phyloP scores from a whole-genome alignment of 2,113 vertebrate species.

The Meriones unguiculatus region DNA sequence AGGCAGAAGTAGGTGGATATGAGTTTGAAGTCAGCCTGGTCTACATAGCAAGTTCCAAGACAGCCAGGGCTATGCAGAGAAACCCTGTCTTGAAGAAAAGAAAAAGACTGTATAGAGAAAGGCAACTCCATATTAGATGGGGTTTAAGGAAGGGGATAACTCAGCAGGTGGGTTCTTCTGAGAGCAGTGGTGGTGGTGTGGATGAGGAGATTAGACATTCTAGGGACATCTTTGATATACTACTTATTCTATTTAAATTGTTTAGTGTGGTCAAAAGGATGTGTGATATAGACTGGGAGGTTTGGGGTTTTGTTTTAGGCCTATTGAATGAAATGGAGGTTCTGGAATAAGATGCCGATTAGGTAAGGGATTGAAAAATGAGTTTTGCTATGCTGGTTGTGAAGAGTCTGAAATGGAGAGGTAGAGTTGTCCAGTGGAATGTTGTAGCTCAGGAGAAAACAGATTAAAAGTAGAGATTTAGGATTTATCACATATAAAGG shows the following conservation, averaged over 20 bases:
- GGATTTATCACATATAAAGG: neutral
- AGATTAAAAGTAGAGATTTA: constrained; percentile 19
- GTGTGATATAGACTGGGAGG: neutral
- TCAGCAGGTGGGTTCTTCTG: neutral
- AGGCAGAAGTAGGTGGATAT: neutral
- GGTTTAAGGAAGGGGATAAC: neutral
- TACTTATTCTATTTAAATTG: neutral
- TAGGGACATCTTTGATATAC: neutral
- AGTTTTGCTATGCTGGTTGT: constrained; percentile 17
- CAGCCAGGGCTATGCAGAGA: too few species aligned
- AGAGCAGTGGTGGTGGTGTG: neutral
- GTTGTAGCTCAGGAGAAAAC: constrained; percentile 32
- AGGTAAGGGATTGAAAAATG: neutral
- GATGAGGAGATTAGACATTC: neutral
- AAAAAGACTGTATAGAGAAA: neutral
- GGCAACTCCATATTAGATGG: neutral
- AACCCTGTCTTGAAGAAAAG: too few species aligned
- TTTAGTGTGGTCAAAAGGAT: neutral
- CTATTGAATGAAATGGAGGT: neutral
- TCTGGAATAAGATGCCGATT: constrained; percentile 1
- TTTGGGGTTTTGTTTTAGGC: neutral
- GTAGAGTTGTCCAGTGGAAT: neutral
- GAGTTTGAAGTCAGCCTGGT: too few species aligned
- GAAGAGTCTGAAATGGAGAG: constrained; percentile 25
- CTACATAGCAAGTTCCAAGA: too few species aligned